Evolutionary conservation across 2,797 vertebrate species (phyloP).

Genomic region (Arremon aurantiirostris): DNA sequence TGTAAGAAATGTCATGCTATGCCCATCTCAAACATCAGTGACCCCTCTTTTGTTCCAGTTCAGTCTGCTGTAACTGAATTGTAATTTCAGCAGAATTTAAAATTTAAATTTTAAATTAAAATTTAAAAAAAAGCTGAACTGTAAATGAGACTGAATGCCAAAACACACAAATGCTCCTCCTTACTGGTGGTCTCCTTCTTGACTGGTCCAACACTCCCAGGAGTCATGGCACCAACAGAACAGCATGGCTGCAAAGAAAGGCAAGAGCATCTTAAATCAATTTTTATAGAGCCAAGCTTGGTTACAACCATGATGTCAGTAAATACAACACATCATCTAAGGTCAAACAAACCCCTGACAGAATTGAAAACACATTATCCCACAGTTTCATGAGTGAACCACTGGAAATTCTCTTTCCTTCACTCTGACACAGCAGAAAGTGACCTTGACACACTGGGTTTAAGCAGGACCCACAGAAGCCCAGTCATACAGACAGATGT

Average conservation of each 20-base stretch:
- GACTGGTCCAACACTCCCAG: constrained; percentile 69
- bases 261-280: background rate
- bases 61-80: background rate
- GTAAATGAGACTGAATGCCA: background rate
- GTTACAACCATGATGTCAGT: background rate
- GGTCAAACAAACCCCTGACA: background rate
- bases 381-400: background rate
- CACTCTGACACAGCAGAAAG: background rate
- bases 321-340: background rate
- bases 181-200: constrained; percentile 47
- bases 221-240: constrained; percentile 49
- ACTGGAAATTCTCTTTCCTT: background rate
- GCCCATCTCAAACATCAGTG: background rate
- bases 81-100: background rate
- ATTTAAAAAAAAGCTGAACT: background rate
- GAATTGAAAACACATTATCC: background rate
- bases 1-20: background rate
- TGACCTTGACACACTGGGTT: background rate
- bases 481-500: background rate
- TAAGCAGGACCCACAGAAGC: background rate
- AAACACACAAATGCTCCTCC: background rate
- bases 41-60: no score
- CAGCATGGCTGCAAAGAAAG: constrained; percentile 16
- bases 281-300: background rate
- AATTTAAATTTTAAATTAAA: background rate